Conservation (phyloP, 2,888 invertebrate species). For the Disparrhopalites patrizii region DNA sequence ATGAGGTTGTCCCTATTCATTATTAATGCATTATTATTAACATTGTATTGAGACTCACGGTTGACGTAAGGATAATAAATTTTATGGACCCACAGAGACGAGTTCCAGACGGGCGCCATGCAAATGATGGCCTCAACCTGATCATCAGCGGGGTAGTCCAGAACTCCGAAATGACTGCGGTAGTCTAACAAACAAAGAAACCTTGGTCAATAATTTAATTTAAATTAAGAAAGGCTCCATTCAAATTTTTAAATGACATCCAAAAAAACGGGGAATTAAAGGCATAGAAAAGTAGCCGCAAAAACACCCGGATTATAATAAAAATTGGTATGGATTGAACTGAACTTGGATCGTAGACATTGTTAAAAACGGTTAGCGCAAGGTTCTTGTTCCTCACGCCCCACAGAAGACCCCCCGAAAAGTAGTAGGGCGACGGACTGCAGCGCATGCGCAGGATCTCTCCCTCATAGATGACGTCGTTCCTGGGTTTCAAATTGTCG, state of each 20-base stretch:
- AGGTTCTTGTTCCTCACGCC: conserved; percentile 36
- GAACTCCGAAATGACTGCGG: background rate
- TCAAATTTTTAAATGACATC: too few relatives aligned
- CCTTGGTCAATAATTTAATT: too few relatives aligned
- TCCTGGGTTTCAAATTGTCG: background rate
- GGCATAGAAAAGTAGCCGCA: too few relatives aligned
- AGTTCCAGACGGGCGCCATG: conserved; percentile 44
- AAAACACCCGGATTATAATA: too few relatives aligned
- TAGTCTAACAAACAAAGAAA: too few relatives aligned
- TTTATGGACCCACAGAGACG: conserved; percentile 38
- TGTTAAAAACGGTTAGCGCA: background rate
- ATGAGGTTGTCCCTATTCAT: too few relatives aligned
- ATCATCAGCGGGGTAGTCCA: conserved; percentile 13
- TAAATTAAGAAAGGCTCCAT: too few relatives aligned
- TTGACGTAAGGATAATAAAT: conserved; percentile 36
- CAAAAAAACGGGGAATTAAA: too few relatives aligned
- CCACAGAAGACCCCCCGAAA: conserved; percentile 40
- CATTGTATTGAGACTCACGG: too few relatives aligned
- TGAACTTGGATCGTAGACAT: too few relatives aligned
- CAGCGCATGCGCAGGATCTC: conserved; percentile 26
- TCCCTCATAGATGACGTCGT: conserved; percentile 25
- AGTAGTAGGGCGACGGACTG: conserved; percentile 36
- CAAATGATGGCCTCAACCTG: conserved; percentile 36
- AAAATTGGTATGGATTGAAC: too few relatives aligned
- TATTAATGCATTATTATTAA: too few relatives aligned